Evolutionary conservation across 2,113 vertebrate genomes (phyloP).

Genomic region (Oncorhynchus gorbuscha): DNA sequence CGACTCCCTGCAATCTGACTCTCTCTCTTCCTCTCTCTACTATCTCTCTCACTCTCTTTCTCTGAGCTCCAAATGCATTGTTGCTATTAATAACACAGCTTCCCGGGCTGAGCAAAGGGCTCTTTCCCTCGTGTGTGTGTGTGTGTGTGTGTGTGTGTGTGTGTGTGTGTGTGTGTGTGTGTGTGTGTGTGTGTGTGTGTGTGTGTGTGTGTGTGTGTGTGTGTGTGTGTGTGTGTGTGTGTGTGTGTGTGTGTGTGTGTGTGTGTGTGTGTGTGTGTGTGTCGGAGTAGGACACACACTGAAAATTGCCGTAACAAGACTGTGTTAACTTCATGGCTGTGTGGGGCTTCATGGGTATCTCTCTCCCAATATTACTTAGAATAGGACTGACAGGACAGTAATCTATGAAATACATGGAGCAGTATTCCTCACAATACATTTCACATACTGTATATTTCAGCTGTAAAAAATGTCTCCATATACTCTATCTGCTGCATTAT

Average conservation of each 20-base stretch:
- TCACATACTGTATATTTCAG: neutral
- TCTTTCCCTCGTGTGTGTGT: neutral
- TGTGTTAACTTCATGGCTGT: neutral
- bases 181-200: neutral
- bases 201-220: neutral
- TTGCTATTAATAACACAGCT: neutral
- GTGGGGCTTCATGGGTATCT: neutral
- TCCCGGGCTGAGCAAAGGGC: neutral
- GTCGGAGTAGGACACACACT: neutral
- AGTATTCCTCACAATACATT: neutral
- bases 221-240: neutral
- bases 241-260: neutral
- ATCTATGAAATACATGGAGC: neutral
- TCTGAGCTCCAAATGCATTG: neutral
- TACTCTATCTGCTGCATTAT: neutral
- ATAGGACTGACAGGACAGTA: neutral
- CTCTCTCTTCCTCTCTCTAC: neutral
- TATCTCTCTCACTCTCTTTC: neutral
- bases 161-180: neutral
- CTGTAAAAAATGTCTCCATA: neutral
- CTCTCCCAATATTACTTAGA: neutral
- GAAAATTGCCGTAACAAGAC: conserved; percentile 2
- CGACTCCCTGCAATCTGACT: neutral
- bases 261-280: neutral
- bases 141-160: neutral